Percentiles rank a stretch among this genome's conserved stretches.
Conservation (phyloP, 2,113 vertebrate genomes). For the Epinephelus fuscoguttatus region DNA sequence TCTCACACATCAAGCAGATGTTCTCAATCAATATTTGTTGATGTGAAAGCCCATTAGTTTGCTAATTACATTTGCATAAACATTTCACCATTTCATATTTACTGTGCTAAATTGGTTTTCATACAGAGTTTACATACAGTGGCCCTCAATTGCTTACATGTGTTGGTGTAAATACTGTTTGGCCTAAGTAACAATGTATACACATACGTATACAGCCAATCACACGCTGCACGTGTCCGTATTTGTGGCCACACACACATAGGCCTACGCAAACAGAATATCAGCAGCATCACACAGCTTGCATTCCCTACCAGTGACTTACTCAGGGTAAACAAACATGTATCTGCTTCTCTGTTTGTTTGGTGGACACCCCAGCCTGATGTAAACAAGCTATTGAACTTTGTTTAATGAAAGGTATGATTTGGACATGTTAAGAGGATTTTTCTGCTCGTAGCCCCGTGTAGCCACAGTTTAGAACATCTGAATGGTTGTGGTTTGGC, state of each 20-base stretch:
- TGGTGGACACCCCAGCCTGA: conserved; percentile 49
- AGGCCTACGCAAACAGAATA: conserved; percentile 56
- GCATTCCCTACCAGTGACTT: conserved; percentile 71
- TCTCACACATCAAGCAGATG: conserved; percentile 80
- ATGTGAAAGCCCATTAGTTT: conserved; percentile 74
- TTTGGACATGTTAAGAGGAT: conserved; percentile 34
- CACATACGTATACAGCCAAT: conserved; percentile 33
- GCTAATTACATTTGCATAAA: conserved; percentile 84
- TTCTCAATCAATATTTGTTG: conserved; percentile 78
- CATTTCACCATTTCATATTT: conserved; percentile 74
- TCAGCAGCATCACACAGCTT: conserved; percentile 60
- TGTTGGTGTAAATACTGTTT: conserved; percentile 61
- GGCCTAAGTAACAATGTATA: conserved; percentile 46
- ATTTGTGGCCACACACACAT: conserved; percentile 41
- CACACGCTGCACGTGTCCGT: conserved; percentile 2
- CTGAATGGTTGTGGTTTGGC: conserved; percentile 47
- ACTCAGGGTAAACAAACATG: conserved; percentile 69
- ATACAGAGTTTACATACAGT: conserved; percentile 73
- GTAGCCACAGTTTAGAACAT: conserved; percentile 35
- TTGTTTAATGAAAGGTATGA: conserved; percentile 51
- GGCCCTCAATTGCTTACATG: conserved; percentile 71
- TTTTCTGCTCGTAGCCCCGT: neutral
- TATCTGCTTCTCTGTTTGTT: conserved; percentile 63
- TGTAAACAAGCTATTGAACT: conserved; percentile 66
- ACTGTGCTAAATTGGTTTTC: conserved; percentile 67